Conservation (phyloP, 1,140 invertebrate genomes). For the Drosophila ohnishii region DNA sequence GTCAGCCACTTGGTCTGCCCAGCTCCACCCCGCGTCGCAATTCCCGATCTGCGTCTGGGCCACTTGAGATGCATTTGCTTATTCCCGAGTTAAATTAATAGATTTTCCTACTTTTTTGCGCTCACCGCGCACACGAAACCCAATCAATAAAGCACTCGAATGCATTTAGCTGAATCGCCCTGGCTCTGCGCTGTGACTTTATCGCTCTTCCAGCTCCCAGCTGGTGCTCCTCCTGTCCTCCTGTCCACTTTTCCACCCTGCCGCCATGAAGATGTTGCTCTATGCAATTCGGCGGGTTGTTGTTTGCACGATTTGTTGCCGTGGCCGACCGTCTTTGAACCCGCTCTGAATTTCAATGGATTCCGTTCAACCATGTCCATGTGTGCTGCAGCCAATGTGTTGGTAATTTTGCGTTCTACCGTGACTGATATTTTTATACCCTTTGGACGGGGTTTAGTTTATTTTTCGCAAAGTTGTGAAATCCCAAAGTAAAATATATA, state of each 20-base stretch:
- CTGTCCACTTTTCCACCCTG: conserved; percentile 8
- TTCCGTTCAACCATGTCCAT: conserved; percentile 43
- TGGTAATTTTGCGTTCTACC: conserved; percentile 66
- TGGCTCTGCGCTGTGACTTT: conserved; percentile 52
- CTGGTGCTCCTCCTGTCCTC: conserved; percentile 2
- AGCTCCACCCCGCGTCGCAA: not conserved
- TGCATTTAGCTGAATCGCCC: conserved; percentile 76
- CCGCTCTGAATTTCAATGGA: conserved; percentile 74
- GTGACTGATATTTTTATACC: conserved; percentile 71
- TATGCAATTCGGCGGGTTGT: conserved; percentile 53
- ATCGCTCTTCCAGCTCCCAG: conserved; percentile 10
- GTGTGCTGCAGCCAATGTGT: conserved; percentile 44
- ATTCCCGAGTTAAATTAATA: conserved; percentile 49
- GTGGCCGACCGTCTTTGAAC: conserved; percentile 64
- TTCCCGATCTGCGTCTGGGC: conserved; percentile 3
- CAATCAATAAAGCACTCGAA: conserved; percentile 76
- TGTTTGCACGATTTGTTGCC: conserved; percentile 78
- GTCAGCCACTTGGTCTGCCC: conserved; percentile 29
- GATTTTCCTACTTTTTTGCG: conserved; percentile 30
- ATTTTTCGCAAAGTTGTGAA: conserved; percentile 12
- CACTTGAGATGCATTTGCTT: conserved; percentile 59
- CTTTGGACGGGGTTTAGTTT: conserved; percentile 6
- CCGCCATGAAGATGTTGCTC: conserved; percentile 44
- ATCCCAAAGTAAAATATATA: not conserved
- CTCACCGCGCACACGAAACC: conserved; percentile 30